Evolutionary conservation across 2,888 invertebrate genomes (phyloP).

Genomic region (Alitta virens): DNA sequence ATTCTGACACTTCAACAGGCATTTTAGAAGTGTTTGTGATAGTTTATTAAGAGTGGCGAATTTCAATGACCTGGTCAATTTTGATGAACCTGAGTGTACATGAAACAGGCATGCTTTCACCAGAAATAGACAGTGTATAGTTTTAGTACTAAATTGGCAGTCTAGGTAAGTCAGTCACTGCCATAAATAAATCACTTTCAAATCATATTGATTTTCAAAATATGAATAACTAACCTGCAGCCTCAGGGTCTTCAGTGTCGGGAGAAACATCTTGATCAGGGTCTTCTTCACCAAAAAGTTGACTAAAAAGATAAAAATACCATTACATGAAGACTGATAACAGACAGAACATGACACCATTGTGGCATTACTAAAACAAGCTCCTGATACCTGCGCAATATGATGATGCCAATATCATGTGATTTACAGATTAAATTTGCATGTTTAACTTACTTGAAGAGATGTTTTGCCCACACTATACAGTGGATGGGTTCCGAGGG

Average conservation of each 20-base stretch:
- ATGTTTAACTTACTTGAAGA: conserved; percentile 79
- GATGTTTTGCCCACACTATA: conserved; percentile 98
- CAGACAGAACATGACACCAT: no score
- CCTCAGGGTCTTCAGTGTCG: conserved; percentile 93
- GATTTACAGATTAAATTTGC: neutral
- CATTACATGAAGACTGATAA: neutral
- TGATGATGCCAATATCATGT: neutral
- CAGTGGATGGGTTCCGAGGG: conserved; percentile 99
- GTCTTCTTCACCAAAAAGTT: conserved; percentile 91
- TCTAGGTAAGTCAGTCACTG: neutral
- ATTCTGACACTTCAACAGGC: no score
- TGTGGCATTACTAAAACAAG: no score
- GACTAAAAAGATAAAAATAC: conserved; percentile 65
- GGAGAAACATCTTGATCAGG: conserved; percentile 98
- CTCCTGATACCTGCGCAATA: no score
- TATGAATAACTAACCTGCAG: conserved; percentile 63
- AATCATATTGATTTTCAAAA: no score
- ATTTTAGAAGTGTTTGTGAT: no score
- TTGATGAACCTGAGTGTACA: no score
- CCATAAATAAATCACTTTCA: no score
- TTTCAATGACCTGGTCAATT: no score
- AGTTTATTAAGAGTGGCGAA: no score
- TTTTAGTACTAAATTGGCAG: neutral
- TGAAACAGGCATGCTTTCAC: no score
- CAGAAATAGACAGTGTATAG: neutral